phyloP scores from a whole-genome alignment of 1,140 invertebrate genomes.

The Himalopsyche phryganea region DNA sequence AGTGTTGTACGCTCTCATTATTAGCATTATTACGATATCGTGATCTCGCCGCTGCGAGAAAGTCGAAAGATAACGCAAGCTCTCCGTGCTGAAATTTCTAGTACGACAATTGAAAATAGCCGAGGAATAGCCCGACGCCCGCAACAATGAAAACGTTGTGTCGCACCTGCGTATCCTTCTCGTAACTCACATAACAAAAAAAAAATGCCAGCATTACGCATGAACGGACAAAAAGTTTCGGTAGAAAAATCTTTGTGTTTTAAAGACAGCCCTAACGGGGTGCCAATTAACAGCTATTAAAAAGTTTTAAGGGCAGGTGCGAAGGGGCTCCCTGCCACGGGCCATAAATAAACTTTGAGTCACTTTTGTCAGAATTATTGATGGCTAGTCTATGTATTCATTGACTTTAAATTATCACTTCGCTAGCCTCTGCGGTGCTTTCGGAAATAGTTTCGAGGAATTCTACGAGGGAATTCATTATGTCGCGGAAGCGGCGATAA shows the following conservation, averaged over 20 bases:
- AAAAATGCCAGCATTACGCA: slow-evolving; percentile 2
- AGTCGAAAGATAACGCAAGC: background rate
- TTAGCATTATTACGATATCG: background rate
- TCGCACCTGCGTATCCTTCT: too few relatives aligned
- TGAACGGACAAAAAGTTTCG: background rate
- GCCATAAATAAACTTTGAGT: slow-evolving; percentile 11
- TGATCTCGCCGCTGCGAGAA: background rate
- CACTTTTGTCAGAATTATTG: slow-evolving; percentile 9
- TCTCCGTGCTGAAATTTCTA: background rate
- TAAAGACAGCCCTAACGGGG: slow-evolving; percentile 6
- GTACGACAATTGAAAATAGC: background rate
- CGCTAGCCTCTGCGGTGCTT: background rate
- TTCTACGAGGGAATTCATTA: too few relatives aligned
- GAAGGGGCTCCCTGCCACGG: background rate
- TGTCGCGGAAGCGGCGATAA: too few relatives aligned
- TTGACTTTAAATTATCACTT: slow-evolving; percentile 6
- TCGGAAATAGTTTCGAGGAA: too few relatives aligned
- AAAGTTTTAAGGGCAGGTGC: slow-evolving; percentile 9
- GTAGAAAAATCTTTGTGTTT: too few relatives aligned
- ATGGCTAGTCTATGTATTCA: background rate
- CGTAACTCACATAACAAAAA: slow-evolving; percentile 4
- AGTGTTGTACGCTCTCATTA: too few relatives aligned
- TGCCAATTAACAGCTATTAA: slow-evolving; percentile 32
- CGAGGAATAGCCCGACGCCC: slow-evolving; percentile 1
- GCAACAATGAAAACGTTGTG: background rate